Evolutionary conservation across 30 jellyfish, hydroid and myxozoan genomes (phyloP), one percentile per base, ranked within the genome.

Genomic region (Rhopilema esculentum): DNA sequence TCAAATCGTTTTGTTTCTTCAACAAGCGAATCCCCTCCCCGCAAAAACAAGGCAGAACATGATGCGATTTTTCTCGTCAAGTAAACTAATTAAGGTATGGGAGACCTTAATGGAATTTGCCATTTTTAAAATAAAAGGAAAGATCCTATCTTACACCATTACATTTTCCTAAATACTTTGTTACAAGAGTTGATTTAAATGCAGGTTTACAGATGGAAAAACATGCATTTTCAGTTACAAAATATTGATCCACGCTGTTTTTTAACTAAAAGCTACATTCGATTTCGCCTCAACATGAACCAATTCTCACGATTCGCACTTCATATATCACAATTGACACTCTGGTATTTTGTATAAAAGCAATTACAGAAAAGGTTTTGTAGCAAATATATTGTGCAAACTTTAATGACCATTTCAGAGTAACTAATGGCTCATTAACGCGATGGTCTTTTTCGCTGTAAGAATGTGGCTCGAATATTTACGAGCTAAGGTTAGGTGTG

Each of bases 381-480:
- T 62, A 49, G 80, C 87, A 72, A 21, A 18, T 72, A 84, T 84
- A 84, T 84, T 84, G 92, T 49, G 27, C 74, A 30, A 84, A 79
- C 4, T 27, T 84, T 40, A 70, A 84, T 28, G 77, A 51, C 1
- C 63, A 72, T 69, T 40, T 71, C 57, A 74, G 62, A 0, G 83
- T 23, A 68, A 50, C 50, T 84, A 84, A 84, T 84, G 73, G 66
- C 80, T 77, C 86, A 51, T 71, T 72, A 72, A 69, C 27, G 78
- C n/a, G 92, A 23, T 71, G 31, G 49, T 72, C 66, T 33, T 71
- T 62, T 72, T 40, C 79, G 71, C 62, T 24, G 90, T 68, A 66
- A 71, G 49, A 66, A 61, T 23, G 51, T 33, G 32, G 73, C 72
- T 18, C 70, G 9, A 68, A 80, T 80, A 80, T 80, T 66, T 24